Base-by-base conservation (phyloP, 2,113 vertebrate genomes). In the Plecturocebus donacophilus region DNA sequence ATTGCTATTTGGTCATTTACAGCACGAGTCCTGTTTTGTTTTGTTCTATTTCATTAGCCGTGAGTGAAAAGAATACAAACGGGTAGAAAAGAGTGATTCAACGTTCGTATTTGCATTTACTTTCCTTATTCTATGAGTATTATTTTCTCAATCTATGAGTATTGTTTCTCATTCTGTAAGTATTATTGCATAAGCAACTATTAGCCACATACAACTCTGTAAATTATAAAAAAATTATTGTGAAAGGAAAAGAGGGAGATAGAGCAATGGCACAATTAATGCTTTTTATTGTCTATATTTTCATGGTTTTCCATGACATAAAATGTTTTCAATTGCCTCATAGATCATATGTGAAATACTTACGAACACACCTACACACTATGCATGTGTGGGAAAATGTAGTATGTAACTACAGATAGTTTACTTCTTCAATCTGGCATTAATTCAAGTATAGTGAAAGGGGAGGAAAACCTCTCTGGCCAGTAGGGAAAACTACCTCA, bases 361-460 rank as follows among this genome's bases (percentile, higher is more conserved):
- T 54, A 88, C 54, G 47, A 73, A 88, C 19, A 56, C 20, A 64
- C 27, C 27, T 14, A 66, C 20, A 64, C 27, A 8, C 6, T 40
- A 47, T 40, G 1, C 4, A 45, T 49, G 25, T 54, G 13, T n/a
- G 16, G 35, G 32, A 8, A 86, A 38, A 64, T 25, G 6, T 40
- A 27, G 91, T 32, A 49, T 6, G 21, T 32, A 79, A 27, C 2
- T 19, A 40, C 35, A 23, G 25, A 42, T 3, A 58, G 38, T 75
- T 47, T 84, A 30, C 14, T 75, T 85, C 11, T 80, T 79, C 16
- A 52, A 27, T 27, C 81, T 25, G 38, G 9, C 4, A 38, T 64
- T 85, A 82, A 52, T 82, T 81, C 86, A 75, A 73, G 13, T 90
- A 77, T 6, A 86, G 35, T 75, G 35, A 49, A 85, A 81, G 42